Conservation (phyloP, 2,113 vertebrate species). For the Picathartes gymnocephalus region DNA sequence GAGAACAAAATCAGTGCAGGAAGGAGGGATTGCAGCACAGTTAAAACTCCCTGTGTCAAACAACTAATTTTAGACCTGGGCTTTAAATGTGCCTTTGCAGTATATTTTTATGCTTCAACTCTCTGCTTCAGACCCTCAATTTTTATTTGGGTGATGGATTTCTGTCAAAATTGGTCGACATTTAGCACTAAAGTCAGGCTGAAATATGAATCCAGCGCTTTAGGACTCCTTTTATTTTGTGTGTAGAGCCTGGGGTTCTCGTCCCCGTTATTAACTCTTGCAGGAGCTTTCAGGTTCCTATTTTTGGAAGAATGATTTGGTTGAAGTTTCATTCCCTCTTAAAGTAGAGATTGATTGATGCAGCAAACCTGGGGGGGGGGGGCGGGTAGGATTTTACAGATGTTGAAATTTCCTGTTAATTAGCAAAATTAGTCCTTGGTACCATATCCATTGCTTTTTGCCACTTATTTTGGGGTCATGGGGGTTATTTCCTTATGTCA, state of each 20-base stretch:
- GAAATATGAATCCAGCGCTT: background rate
- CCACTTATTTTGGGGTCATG: background rate
- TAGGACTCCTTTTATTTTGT: background rate
- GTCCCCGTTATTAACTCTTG: background rate
- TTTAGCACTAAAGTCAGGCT: background rate
- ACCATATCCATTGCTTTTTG: background rate
- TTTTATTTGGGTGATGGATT: conserved; percentile 27
- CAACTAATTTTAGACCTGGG: background rate
- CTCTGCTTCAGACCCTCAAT: conserved; percentile 5
- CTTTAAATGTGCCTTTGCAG: conserved; percentile 2
- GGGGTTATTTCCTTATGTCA: background rate
- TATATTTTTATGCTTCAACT: conserved; percentile 22
- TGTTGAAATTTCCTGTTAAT: background rate
- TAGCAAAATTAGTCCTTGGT: background rate
- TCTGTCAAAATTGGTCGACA: background rate
- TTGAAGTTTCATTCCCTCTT: background rate
- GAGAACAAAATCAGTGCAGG: background rate
- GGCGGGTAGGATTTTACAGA: background rate
- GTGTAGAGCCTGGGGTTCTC: background rate
- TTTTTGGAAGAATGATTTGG: background rate
- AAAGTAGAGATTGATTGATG: background rate
- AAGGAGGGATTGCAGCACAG: background rate
- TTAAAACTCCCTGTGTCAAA: background rate
- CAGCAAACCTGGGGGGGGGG: background rate
- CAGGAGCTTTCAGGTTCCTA: background rate